Conservation (phyloP, 2,888 invertebrate species). For the Prosapia bicincta region DNA sequence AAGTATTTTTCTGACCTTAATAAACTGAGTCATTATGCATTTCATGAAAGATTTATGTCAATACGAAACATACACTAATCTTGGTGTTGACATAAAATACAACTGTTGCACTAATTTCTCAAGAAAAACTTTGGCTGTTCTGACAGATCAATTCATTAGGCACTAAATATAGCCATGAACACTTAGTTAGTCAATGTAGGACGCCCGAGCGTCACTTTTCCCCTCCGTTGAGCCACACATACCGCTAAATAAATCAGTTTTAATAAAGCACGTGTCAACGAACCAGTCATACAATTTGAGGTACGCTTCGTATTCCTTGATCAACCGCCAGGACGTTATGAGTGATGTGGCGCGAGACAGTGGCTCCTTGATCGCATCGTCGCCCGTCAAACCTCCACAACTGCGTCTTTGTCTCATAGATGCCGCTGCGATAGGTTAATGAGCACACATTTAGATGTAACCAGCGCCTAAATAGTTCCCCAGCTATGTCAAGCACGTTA, state of each 20-base stretch:
- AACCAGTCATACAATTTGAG: not conserved
- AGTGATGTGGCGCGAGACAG: conserved; percentile 14
- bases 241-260: not conserved
- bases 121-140: too few species aligned
- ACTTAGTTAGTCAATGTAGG: not conserved
- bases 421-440: not conserved
- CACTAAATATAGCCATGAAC: not conserved
- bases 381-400: conserved; percentile 2
- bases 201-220: not conserved
- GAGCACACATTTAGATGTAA: not conserved
- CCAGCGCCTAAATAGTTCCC: not conserved
- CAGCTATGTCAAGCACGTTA: not conserved
- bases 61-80: too few species aligned
- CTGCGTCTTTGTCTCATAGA: not conserved
- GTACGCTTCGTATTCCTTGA: not conserved
- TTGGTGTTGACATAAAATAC: too few species aligned
- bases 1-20: too few species aligned
- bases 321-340: not conserved
- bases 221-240: not conserved
- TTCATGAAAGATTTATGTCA: too few species aligned
- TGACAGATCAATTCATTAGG: too few species aligned
- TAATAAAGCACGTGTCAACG: not conserved
- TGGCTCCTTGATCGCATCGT: conserved; percentile 4
- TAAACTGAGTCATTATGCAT: too few species aligned
- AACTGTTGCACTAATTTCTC: too few species aligned